These are phyloP conservation scores for Microtus pennsylvanicus DNA, from an alignment of 2,113 vertebrate species.

Conservation along the genomic window DNA sequence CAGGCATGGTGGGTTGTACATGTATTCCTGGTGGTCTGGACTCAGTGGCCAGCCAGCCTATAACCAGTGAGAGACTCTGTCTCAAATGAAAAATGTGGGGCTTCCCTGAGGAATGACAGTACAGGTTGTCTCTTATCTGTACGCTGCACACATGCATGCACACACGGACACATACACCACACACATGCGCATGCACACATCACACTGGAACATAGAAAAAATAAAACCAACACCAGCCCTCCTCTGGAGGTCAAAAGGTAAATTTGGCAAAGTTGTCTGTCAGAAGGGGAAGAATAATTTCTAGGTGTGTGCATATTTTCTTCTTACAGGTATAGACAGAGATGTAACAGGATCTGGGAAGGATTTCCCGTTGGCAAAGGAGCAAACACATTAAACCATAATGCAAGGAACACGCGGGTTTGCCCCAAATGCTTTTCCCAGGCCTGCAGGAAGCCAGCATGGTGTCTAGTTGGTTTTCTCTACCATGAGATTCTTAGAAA, in stretches of 20 bases:
- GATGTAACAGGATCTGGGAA: background rate
- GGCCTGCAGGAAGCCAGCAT: background rate
- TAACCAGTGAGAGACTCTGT: background rate
- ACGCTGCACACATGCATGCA: background rate
- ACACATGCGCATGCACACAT: background rate
- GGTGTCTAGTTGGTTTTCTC: background rate
- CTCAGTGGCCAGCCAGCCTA: background rate
- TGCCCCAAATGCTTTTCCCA: slow-evolving; percentile 28
- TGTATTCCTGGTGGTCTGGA: no score
- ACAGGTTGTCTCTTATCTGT: background rate
- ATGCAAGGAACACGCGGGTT: slow-evolving; percentile 17
- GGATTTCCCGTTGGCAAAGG: slow-evolving; percentile 55
- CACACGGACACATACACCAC: background rate
- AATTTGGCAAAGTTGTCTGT: slow-evolving; percentile 59
- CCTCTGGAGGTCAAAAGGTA: slow-evolving; percentile 67
- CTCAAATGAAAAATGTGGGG: no score
- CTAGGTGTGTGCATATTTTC: slow-evolving; percentile 64
- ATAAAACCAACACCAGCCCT: background rate
- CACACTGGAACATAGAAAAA: background rate
- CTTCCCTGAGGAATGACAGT: background rate
- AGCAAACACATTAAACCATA: slow-evolving; percentile 38
- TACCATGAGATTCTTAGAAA: background rate
- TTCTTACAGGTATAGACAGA: slow-evolving; percentile 66
- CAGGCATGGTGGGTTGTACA: background rate
- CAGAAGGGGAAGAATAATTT: slow-evolving; percentile 73